phyloP scores from a whole-genome alignment of 2,797 vertebrate species.

The Cossypha dichroa region DNA sequence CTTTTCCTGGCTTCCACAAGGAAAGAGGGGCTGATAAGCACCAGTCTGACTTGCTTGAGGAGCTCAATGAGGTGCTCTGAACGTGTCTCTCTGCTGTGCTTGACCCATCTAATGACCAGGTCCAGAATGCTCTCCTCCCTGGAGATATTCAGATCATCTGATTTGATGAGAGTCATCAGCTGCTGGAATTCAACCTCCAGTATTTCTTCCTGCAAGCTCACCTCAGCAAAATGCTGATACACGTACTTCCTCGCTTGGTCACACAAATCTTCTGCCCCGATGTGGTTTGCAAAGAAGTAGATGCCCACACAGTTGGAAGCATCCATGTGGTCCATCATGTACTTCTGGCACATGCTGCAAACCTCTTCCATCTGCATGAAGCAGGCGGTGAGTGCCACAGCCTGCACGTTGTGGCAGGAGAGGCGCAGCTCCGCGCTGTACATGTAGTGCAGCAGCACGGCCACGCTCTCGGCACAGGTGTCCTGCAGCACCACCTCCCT shows the following conservation, averaged over 20 bases:
- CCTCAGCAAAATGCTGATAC: slow-evolving; percentile 91
- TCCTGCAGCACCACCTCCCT: slow-evolving; percentile 88
- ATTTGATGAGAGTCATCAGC: slow-evolving; percentile 85
- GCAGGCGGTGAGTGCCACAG: slow-evolving; percentile 88
- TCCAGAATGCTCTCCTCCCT: slow-evolving; percentile 94
- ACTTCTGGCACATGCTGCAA: slow-evolving; percentile 85
- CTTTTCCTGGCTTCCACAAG: slow-evolving; percentile 85
- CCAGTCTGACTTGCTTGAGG: slow-evolving; percentile 89
- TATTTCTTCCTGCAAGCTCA: slow-evolving; percentile 92
- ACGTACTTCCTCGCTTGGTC: slow-evolving; percentile 87
- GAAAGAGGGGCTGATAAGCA: slow-evolving; percentile 85
- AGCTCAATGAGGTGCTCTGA: slow-evolving; percentile 85
- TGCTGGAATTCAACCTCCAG: slow-evolving; percentile 90
- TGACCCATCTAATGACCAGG: slow-evolving; percentile 91
- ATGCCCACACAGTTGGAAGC: slow-evolving; percentile 94
- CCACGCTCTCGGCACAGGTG: slow-evolving; percentile 86
- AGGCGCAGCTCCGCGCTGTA: slow-evolving; percentile 88
- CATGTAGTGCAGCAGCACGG: slow-evolving; percentile 88
- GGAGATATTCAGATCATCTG: slow-evolving; percentile 93
- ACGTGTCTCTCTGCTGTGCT: slow-evolving; percentile 79
- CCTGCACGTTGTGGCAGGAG: slow-evolving; percentile 87
- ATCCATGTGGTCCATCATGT: slow-evolving; percentile 97
- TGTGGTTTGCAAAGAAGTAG: slow-evolving; percentile 91
- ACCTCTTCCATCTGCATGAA: slow-evolving; percentile 96
- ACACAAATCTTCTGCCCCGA: slow-evolving; percentile 91